Percentiles rank a stretch among this genome's conserved stretches.
Conservation (phyloP, 1,140 invertebrate species). For the Spodoptera litura region DNA sequence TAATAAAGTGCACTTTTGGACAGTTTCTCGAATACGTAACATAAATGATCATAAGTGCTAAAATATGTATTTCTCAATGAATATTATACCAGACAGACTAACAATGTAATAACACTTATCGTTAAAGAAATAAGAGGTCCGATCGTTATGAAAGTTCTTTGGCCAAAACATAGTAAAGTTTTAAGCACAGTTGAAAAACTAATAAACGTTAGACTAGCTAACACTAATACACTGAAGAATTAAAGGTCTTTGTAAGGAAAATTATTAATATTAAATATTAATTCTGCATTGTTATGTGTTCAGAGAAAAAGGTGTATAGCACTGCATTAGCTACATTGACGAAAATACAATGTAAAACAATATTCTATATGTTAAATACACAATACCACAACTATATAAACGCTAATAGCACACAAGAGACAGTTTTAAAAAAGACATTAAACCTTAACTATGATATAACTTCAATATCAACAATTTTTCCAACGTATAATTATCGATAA, state of each 20-base stretch:
- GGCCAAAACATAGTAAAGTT: neutral
- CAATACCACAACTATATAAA: neutral
- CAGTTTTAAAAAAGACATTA: conserved; percentile 4
- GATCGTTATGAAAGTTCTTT: neutral
- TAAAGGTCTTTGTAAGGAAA: too few species aligned
- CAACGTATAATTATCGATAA: conserved; percentile 34
- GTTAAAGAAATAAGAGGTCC: neutral
- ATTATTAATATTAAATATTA: too few species aligned
- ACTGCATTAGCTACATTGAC: too few species aligned
- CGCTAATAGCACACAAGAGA: neutral
- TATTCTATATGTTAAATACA: too few species aligned
- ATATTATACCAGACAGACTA: neutral
- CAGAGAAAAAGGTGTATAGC: too few species aligned
- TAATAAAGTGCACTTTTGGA: neutral
- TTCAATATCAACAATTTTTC: neutral
- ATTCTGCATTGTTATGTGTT: too few species aligned
- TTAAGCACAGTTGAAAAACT: conserved; percentile 10
- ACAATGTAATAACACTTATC: conserved; percentile 8
- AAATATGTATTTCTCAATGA: too few species aligned
- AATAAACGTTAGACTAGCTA: neutral
- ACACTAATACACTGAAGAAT: neutral
- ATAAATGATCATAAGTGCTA: too few species aligned
- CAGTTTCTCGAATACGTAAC: neutral
- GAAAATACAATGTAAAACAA: too few species aligned
- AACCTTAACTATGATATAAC: neutral